phyloP scores from a whole-genome alignment of 2,113 vertebrate genomes.

The Raja brachyura region DNA sequence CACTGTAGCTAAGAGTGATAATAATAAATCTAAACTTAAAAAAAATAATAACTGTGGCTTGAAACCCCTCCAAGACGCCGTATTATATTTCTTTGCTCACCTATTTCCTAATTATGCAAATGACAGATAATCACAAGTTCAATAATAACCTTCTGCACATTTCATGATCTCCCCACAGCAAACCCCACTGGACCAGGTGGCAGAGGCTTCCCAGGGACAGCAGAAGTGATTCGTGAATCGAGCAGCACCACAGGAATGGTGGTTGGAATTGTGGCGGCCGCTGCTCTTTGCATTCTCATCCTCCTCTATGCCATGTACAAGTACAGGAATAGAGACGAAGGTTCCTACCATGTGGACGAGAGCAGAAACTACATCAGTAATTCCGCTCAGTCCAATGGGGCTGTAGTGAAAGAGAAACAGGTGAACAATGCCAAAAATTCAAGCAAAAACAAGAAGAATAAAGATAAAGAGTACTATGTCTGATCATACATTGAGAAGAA shows the following conservation, averaged over 20 bases:
- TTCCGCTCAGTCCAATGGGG: constrained; percentile 94
- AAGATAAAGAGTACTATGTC: constrained; percentile 99
- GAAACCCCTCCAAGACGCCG: constrained; percentile 24
- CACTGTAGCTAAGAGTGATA: too few relatives aligned
- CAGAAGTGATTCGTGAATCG: constrained; percentile 87
- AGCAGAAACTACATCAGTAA: constrained; percentile 99
- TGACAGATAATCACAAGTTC: constrained; percentile 31
- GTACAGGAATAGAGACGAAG: constrained; percentile 94
- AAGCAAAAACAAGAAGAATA: constrained; percentile 97
- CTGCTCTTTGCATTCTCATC: constrained; percentile 94
- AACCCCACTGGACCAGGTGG: constrained; percentile 81
- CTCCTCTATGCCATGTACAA: constrained; percentile 99
- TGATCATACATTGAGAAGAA: constrained; percentile 68
- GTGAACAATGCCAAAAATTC: constrained; percentile 82
- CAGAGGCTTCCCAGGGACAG: constrained; percentile 71
- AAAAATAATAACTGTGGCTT: neutral
- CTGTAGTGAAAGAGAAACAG: constrained; percentile 91
- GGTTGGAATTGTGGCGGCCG: constrained; percentile 90
- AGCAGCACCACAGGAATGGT: constrained; percentile 98
- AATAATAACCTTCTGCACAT: constrained; percentile 49
- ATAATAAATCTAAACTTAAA: neutral
- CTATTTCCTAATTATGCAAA: neutral
- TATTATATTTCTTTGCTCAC: too few relatives aligned
- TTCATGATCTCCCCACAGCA: constrained; percentile 62
- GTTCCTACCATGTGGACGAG: constrained; percentile 95